Conservation (phyloP, 2,113 vertebrate species). For the Marmota flaviventris region DNA sequence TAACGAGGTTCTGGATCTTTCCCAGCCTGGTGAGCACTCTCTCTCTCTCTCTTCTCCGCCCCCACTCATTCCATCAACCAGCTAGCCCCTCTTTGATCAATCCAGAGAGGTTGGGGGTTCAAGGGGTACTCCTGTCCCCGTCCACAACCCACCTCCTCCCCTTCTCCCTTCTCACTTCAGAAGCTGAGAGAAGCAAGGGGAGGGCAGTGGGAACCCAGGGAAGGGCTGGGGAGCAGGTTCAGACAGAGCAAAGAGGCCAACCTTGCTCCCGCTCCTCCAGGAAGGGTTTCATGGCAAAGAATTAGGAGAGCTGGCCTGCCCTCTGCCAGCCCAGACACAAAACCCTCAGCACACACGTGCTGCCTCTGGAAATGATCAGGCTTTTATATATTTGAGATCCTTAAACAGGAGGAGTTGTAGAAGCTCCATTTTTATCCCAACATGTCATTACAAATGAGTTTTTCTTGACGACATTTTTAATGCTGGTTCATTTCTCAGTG, state of each 20-base stretch:
- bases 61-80: constrained; percentile 21
- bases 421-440: not conserved
- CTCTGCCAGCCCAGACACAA: not conserved
- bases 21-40: constrained; percentile 35
- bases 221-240: not conserved
- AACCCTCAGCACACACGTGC: not conserved
- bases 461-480: not conserved
- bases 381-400: not conserved
- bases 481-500: not conserved
- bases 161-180: not conserved
- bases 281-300: not conserved
- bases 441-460: not conserved
- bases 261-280: not conserved
- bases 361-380: not conserved
- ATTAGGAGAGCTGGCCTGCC: not conserved
- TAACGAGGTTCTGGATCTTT: constrained; percentile 73
- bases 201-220: not conserved
- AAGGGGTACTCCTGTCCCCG: not conserved
- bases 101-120: not conserved
- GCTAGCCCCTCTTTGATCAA: constrained; percentile 18
- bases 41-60: not conserved
- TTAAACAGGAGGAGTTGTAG: not conserved
- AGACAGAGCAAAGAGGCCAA: not conserved
- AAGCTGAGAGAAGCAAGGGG: constrained; percentile 3
- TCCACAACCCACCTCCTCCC: not conserved